Conservation (phyloP, 2,113 vertebrate species). For the Turdus rufiventris region DNA sequence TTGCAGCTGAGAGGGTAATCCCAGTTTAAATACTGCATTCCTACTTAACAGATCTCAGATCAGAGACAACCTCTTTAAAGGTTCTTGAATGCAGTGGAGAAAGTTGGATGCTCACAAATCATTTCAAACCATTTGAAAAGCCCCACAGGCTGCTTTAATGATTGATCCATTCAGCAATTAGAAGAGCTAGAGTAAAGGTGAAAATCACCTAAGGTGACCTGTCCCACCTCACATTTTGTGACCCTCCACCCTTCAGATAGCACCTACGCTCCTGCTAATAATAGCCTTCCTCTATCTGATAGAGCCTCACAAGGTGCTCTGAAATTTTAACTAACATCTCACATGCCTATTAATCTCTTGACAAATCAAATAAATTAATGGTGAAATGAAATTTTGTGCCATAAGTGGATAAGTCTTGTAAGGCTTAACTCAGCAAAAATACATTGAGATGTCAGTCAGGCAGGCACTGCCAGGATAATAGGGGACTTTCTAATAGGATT, state of each 20-base stretch:
- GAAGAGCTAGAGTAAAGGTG: not conserved
- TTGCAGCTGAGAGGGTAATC: not conserved
- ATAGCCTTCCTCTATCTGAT: not conserved
- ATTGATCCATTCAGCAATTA: not conserved
- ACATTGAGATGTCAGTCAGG: constrained; percentile 40
- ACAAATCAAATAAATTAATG: constrained; percentile 62
- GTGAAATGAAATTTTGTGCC: constrained; percentile 47
- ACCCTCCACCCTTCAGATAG: not conserved
- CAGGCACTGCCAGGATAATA: constrained; percentile 5
- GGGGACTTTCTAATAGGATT: constrained; percentile 29
- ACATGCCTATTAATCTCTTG: constrained; percentile 40
- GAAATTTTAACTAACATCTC: constrained; percentile 41
- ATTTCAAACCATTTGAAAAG: not conserved
- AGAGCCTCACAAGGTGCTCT: not conserved
- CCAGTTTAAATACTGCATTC: not conserved
- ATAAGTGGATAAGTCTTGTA: constrained; percentile 45
- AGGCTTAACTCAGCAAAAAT: constrained; percentile 63
- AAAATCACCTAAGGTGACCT: not conserved
- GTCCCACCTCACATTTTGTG: not conserved
- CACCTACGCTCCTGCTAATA: not conserved
- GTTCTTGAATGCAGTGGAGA: not conserved
- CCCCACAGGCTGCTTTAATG: not conserved
- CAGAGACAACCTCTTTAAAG: not conserved
- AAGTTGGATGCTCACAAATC: not conserved
- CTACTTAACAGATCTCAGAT: not conserved